Conservation (phyloP, 2,113 vertebrate species). For the Nibea coibor region DNA sequence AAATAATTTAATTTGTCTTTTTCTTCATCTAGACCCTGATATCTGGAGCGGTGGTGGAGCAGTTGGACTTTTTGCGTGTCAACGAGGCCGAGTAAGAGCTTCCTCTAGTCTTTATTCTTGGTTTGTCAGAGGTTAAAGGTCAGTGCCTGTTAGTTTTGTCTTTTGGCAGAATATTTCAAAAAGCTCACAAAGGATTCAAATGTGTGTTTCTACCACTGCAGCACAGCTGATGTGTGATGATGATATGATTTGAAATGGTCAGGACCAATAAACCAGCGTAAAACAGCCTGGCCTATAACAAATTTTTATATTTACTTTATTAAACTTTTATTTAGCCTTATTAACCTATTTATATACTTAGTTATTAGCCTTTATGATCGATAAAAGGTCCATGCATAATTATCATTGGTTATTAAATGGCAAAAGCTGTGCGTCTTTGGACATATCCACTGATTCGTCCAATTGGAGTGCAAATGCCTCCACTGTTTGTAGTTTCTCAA, state of each 20-base stretch:
- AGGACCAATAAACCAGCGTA: background rate
- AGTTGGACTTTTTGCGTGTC: slow-evolving; percentile 96
- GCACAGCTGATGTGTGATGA: background rate
- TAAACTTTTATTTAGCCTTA: too few relatives aligned
- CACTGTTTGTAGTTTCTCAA: too few relatives aligned
- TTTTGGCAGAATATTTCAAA: background rate
- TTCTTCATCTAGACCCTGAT: slow-evolving; percentile 90
- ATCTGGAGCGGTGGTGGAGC: slow-evolving; percentile 96
- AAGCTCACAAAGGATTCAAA: background rate
- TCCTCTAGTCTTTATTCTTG: background rate
- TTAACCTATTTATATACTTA: too few relatives aligned
- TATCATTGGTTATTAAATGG: too few relatives aligned
- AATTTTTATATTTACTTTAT: too few relatives aligned
- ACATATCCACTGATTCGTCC: too few relatives aligned
- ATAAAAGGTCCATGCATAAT: too few relatives aligned
- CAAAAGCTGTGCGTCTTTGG: too few relatives aligned
- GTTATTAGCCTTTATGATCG: too few relatives aligned
- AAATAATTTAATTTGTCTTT: background rate
- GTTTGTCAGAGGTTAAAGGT: slow-evolving; percentile 2
- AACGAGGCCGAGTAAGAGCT: slow-evolving; percentile 92
- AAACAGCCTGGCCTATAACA: background rate
- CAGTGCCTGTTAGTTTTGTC: background rate
- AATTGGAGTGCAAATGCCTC: too few relatives aligned
- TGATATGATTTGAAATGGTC: background rate
- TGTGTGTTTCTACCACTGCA: background rate